Evolutionary conservation across 2,113 vertebrate species (phyloP).

Genomic region (Rhinogobius similis): DNA sequence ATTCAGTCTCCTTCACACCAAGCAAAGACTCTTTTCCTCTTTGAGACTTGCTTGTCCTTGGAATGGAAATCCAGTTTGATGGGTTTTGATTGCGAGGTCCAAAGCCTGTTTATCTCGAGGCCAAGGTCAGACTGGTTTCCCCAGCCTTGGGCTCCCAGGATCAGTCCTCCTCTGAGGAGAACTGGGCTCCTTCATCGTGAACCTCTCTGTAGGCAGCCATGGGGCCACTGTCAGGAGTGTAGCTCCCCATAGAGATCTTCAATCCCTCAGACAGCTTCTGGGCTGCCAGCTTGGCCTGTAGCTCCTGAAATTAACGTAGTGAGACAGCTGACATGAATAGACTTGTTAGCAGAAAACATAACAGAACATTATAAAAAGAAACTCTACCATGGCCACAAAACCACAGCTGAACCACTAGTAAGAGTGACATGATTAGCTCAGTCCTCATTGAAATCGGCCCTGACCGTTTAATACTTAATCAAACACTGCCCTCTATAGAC

Average conservation of each 20-base stretch:
- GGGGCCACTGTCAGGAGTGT: conserved; percentile 81
- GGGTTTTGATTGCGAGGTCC: conserved; percentile 56
- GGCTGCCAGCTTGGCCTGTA: conserved; percentile 89
- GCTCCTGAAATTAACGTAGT: conserved; percentile 79
- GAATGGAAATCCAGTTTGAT: conserved; percentile 55
- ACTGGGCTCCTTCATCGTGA: conserved; percentile 80
- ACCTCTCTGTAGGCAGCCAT: conserved; percentile 84
- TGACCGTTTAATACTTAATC: not conserved
- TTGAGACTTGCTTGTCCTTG: conserved; percentile 52
- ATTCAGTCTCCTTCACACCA: conserved; percentile 48
- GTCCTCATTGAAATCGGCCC: conserved; percentile 10
- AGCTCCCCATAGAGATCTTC: conserved; percentile 83
- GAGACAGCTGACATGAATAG: conserved; percentile 62
- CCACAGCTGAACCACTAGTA: conserved; percentile 46
- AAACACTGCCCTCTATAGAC: conserved; percentile 54
- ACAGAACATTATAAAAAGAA: conserved; percentile 40
- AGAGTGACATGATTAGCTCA: conserved; percentile 48
- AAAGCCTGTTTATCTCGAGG: conserved; percentile 53
- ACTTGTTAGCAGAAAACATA: conserved; percentile 44
- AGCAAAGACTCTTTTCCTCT: conserved; percentile 49
- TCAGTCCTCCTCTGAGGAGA: conserved; percentile 84
- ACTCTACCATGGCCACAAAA: no score
- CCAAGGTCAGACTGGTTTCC: conserved; percentile 57
- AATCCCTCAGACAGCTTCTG: conserved; percentile 88
- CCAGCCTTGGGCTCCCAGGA: conserved; percentile 49